phyloP scores from a whole-genome alignment of 2,113 vertebrate species.

The Python bivittatus region DNA sequence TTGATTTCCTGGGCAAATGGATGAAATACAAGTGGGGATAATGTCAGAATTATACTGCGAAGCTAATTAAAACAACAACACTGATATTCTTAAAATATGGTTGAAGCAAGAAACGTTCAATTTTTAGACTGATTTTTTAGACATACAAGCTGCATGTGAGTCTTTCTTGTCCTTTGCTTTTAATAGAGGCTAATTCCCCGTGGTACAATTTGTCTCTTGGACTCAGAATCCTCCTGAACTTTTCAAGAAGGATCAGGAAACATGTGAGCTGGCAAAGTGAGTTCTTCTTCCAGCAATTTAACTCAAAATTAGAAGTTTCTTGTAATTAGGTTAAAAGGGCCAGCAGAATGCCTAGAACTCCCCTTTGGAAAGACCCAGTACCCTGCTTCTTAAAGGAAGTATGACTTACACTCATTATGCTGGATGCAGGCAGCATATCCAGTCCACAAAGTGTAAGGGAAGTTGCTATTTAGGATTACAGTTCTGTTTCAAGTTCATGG shows the following conservation, averaged over 20 bases:
- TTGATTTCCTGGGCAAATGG: background rate
- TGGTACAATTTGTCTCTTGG: background rate
- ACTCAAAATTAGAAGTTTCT: background rate
- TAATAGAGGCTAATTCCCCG: slow-evolving; percentile 1
- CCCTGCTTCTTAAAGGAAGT: background rate
- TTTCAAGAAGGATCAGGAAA: background rate
- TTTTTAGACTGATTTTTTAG: background rate
- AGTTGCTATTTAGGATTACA: background rate
- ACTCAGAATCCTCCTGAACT: background rate
- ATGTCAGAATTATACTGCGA: background rate
- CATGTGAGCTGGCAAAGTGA: background rate
- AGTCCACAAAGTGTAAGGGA: background rate
- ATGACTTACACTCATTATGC: background rate
- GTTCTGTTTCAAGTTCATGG: background rate
- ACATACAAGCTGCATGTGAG: background rate
- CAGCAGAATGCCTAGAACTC: background rate
- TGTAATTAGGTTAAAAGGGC: background rate
- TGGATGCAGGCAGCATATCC: background rate
- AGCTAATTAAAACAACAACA: background rate
- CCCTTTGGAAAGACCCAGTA: background rate
- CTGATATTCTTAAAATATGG: background rate
- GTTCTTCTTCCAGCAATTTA: background rate
- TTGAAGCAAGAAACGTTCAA: background rate
- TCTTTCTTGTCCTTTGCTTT: background rate
- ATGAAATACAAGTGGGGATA: background rate